Percentiles rank a stretch among this genome's conserved stretches.
Conservation (phyloP, 1,140 invertebrate genomes). For the Eueides isabella region DNA sequence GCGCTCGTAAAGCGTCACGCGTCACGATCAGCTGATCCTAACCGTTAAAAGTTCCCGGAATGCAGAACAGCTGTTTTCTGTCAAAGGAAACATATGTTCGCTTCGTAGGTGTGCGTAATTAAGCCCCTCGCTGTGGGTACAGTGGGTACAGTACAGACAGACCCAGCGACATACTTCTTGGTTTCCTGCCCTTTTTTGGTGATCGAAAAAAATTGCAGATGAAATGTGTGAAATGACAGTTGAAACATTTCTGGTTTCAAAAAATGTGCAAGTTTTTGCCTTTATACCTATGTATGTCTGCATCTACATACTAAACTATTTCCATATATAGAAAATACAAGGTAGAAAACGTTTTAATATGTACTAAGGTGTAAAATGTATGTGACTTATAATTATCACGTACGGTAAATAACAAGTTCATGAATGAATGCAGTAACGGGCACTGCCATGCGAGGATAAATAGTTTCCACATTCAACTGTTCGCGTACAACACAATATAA, state of each 20-base stretch:
- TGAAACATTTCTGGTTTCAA: neutral
- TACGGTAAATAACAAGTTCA: too few relatives aligned
- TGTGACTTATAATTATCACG: neutral
- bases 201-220: slow-evolving; percentile 26
- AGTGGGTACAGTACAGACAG: slow-evolving; percentile 17
- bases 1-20: slow-evolving; percentile 33
- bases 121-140: slow-evolving; percentile 31
- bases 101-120: slow-evolving; percentile 36
- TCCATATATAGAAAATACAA: neutral
- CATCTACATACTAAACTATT: neutral
- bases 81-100: slow-evolving; percentile 63
- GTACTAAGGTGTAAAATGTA: neutral
- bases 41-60: slow-evolving; percentile 52
- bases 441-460: too few relatives aligned
- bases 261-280: neutral
- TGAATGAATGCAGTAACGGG: too few relatives aligned
- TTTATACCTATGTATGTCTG: neutral
- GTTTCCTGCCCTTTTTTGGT: slow-evolving; percentile 33
- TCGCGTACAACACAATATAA: too few relatives aligned
- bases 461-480: too few relatives aligned
- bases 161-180: slow-evolving; percentile 39
- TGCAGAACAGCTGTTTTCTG: slow-evolving; percentile 59
- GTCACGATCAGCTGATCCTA: slow-evolving; percentile 41
- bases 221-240: neutral
- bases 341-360: neutral